Evolutionary conservation across 2,113 vertebrate genomes (phyloP).

Genomic region (Cyanoderma ruficeps): DNA sequence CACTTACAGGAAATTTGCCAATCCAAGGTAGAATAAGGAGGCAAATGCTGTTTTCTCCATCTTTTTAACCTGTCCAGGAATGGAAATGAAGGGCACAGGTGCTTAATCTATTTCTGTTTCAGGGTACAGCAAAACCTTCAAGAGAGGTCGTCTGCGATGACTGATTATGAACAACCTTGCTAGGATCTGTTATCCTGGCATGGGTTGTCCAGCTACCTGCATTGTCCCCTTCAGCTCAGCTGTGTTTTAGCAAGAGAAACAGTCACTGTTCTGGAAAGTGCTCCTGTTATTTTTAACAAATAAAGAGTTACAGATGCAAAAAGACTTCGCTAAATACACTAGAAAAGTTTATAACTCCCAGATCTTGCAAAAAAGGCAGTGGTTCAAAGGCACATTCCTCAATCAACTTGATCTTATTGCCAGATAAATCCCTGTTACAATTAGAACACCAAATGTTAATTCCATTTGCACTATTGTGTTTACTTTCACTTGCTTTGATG

Average conservation of each 20-base stretch:
- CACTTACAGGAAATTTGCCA: background rate
- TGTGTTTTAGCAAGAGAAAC: background rate
- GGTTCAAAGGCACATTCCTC: conserved; percentile 49
- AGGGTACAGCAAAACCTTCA: background rate
- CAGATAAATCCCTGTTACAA: conserved; percentile 67
- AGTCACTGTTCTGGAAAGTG: background rate
- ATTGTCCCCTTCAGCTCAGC: background rate
- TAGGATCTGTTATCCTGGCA: background rate
- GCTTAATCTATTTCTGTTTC: background rate
- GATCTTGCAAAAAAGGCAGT: conserved; percentile 45
- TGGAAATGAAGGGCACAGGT: background rate
- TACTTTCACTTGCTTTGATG: background rate
- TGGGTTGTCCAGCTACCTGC: background rate
- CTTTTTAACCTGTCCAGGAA: background rate
- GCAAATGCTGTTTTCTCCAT: background rate
- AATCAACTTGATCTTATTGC: conserved; percentile 50
- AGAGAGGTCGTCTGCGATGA: background rate
- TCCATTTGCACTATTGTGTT: background rate
- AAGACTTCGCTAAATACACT: background rate
- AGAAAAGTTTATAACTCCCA: conserved; percentile 48
- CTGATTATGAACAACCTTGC: background rate
- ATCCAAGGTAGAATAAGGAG: background rate
- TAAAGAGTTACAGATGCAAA: background rate
- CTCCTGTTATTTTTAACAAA: background rate
- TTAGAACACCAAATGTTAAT: background rate